Base-by-base conservation (phyloP, 2,888 invertebrate genomes). In the Philhelius pedissequus region DNA sequence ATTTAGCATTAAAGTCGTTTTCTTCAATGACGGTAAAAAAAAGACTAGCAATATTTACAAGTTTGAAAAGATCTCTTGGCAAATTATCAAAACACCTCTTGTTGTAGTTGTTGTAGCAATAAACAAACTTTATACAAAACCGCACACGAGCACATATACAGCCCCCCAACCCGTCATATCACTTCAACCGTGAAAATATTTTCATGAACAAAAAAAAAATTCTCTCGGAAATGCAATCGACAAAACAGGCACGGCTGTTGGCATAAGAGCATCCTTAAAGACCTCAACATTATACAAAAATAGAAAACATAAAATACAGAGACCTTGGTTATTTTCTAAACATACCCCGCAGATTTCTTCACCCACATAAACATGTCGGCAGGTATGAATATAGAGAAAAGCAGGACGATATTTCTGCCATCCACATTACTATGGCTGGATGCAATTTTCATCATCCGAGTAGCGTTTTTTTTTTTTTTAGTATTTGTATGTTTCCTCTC, bases 281-380 rank as follows among this genome's bases (percentile, higher is more conserved):
- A 79, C 64, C 69, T 35, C 68, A 73, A 48, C 54, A 71, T 35
- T 40, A 18, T 48, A 52, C 22, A 60, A 9, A 43, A 62, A 38
- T n/a, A 40, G 9, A 25, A 64, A 25, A 30, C 18, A 64, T 35
- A 70, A 43, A 66, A 54, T 25, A 43, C 25, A 38, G 40, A 74
- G 64, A 70, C 83, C 79, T 84, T 84, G 83, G 64, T 45, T 78
- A 56, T 52, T 74, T 83, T 79, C 79, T 79, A 84, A 84, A 70
- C 74, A 25, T n/a, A n/a, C 30, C 45, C 58, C 27, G 7, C 27
- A 20, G 18, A 45, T 20, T 62, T 27, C 25, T 32, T 25, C 32
- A 58, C 11, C 27, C 20, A 50, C 4, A 11, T 0, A 25, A 18
- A n/a, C 43, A n/a, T n/a, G n/a, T 52, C 20, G 6, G 11, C 8